Evolutionary conservation across 2,888 invertebrate genomes (phyloP), one percentile per base, ranked within the genome.

Genomic region (Heteromyza rotundicornis): DNA sequence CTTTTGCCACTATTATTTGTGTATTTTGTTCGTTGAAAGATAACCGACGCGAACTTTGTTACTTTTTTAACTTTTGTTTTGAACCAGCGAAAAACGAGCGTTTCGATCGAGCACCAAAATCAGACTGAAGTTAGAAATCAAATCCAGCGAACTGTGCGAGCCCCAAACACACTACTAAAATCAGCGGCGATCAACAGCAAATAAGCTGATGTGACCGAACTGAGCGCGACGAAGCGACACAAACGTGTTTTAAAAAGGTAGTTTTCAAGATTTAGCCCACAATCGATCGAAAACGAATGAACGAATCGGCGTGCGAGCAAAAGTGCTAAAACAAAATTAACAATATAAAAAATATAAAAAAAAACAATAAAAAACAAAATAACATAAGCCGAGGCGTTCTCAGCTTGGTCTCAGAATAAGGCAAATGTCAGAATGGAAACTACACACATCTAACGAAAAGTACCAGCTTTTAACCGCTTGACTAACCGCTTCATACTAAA

Each of bases 71-170:
- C 62, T 60, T 64, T 59, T 64, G 36, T 23, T 64, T 7, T 53
- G 7, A 19, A 22, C 3, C 22, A 60, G 52, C 60, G 53, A 62
- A 57, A 58, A 50, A 50, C 71, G 71, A 77, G 77, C 82, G 81
- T 79, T 78, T 78, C 76, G 80, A 77, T 80, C 80, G 80, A 81
- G 79, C 83, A 82, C 82, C 83, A 82, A 82, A 82, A 77, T 82
- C 82, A 83, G 78, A 82, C 82, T 82, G 81, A 81, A 74, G 70
- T 73, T 75, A 69, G 70, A 72, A 75, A 75, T 72, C 69, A 74
- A 75, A 73, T 69, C 72, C 70, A 71, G 69, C 71, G 67, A 70
- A 69, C 65, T 66, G 62, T 12, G 24, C 36, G 54, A 62, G 16
- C 17, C 19, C 49, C 10, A 19, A 59, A 66, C 63, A 61, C 54